Evolutionary conservation across 2,797 vertebrate genomes (phyloP), one percentile per base, ranked within the genome.

Genomic region (Halcyon badia): DNA sequence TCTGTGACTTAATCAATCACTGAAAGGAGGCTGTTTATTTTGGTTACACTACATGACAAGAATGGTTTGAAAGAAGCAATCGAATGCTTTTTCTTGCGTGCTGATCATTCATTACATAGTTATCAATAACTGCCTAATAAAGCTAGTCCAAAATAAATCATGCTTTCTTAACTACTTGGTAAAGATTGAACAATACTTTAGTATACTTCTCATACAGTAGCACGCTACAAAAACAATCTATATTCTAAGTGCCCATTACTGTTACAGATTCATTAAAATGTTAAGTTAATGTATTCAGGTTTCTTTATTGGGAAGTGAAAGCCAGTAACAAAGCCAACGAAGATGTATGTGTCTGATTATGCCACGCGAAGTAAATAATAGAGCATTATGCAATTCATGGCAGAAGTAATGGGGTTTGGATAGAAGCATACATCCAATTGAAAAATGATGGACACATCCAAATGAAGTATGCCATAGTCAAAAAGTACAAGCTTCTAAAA

Each of bases 91-190:
- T 88, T 37, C 69, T 94, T 94, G 62, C 79, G 79, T 92, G 61
- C 72, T 72, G 82, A 87, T 94, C 41, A 33, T 90, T 96, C 66
- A 82, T 93, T 95, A 95, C 89, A 85, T 41, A 28, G 48, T 83
- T 91, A 95, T 95, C 87, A 86, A 93, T 93, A 94, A 87, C n/a
- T 85, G 91, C 44, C 83, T 94, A 90, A 94, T 97, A 94, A 95
- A 91, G 86, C 37, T 65, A 91, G 83, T 76, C 61, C 49, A 52
- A 87, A 95, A 92, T 89, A 95, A 91, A 89, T 87, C 76, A 82
- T 52, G 31, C 58, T 81, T 94, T 91, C 87, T 85, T 82, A 92
- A 94, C 70, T 81, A 39, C 89, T 91, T 81, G 44, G 61, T 91
- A 85, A 95, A 89, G 5, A 58, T 52, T 81, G 69, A 79, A 71